Conservation (phyloP, 2,113 vertebrate genomes). For the Noctilio leporinus region DNA sequence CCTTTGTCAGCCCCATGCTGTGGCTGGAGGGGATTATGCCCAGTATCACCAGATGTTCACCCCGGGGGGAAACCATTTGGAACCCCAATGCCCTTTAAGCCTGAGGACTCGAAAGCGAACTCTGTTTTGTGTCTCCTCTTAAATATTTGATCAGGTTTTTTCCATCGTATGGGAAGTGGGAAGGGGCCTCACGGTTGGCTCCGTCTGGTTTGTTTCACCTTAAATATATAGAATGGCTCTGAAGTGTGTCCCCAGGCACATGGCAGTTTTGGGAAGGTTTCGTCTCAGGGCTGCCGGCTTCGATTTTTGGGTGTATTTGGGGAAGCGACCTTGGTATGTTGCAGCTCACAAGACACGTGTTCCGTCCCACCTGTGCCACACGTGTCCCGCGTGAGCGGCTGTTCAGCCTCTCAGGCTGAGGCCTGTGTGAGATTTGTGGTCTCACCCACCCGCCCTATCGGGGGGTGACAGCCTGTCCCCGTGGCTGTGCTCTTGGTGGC, state of each 20-base stretch:
- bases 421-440: rapidly evolving
- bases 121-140: background rate
- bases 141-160: background rate
- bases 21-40: rapidly evolving
- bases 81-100: background rate
- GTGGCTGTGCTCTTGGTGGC: background rate
- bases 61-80: background rate
- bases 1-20: background rate
- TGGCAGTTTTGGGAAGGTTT: background rate
- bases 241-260: background rate
- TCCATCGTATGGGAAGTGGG: background rate
- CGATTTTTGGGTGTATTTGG: background rate
- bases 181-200: background rate
- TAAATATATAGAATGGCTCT: background rate
- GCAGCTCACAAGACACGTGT: too few species aligned
- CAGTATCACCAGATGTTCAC: rapidly evolving
- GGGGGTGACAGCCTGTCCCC: background rate
- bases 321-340: too few species aligned
- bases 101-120: background rate
- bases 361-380: too few species aligned
- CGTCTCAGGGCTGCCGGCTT: background rate
- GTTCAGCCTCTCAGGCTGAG: background rate
- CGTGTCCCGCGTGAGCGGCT: background rate
- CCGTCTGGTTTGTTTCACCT: background rate
- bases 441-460: rapidly evolving